These are phyloP conservation scores for Salticus scenicus DNA, from an alignment of 2,888 invertebrate genomes.

Conservation along the genomic window DNA sequence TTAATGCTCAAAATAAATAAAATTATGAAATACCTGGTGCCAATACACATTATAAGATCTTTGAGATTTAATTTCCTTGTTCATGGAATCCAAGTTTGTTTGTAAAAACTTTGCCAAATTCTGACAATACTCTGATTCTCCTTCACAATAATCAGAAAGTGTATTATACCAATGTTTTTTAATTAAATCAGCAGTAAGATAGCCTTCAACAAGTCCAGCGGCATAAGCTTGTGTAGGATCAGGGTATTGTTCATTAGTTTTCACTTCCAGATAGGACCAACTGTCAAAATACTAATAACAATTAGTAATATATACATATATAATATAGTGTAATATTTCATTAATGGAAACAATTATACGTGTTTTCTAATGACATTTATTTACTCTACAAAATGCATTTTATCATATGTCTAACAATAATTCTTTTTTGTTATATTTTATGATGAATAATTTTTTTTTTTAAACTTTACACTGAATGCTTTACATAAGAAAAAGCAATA, in stretches of 20 bases:
- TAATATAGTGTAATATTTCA: too few species aligned
- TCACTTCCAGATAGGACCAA: conserved; percentile 63
- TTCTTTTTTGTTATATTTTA: too few species aligned
- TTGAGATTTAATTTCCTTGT: conserved; percentile 78
- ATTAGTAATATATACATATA: too few species aligned
- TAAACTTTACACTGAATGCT: too few species aligned
- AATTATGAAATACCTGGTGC: conserved; percentile 83
- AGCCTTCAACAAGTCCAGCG: conserved; percentile 89
- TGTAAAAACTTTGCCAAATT: conserved; percentile 81
- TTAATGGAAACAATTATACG: too few species aligned
- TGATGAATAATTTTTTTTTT: too few species aligned
- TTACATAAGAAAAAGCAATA: too few species aligned
- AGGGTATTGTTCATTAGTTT: conserved; percentile 78
- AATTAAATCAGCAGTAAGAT: conserved; percentile 86
- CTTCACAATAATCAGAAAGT: conserved; percentile 79
- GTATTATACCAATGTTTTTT: conserved; percentile 87
- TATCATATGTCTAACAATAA: too few species aligned
- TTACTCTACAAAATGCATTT: too few species aligned
- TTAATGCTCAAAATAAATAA: too few species aligned
- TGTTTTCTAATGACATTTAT: too few species aligned
- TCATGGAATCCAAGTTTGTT: conserved; percentile 81
- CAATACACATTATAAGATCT: conserved; percentile 82
- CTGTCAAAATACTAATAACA: conserved; percentile 16
- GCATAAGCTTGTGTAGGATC: conserved; percentile 90
- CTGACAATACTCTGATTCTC: conserved; percentile 79